Evolutionary conservation across 2,797 vertebrate species (phyloP).

Genomic region (Poliocrania exsul): DNA sequence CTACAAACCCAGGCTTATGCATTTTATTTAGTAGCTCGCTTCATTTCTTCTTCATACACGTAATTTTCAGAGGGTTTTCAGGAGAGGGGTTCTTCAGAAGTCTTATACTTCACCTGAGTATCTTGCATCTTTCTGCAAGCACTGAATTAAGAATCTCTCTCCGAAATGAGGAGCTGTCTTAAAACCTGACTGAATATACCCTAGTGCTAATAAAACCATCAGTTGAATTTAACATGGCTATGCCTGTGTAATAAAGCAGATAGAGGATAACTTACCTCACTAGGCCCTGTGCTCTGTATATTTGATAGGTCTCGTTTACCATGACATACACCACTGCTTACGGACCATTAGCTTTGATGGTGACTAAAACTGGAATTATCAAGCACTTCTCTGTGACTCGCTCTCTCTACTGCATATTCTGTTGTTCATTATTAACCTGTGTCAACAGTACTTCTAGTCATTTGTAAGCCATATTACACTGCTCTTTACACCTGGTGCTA

Average conservation of each 20-base stretch:
- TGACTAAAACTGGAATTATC: neutral
- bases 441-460: conserved; percentile 16
- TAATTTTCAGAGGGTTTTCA: neutral
- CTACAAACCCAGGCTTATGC: neutral
- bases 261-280: neutral
- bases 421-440: neutral
- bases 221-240: neutral
- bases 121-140: neutral
- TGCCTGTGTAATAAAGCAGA: neutral
- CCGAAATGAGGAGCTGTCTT: neutral
- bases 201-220: neutral
- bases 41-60: neutral
- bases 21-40: neutral
- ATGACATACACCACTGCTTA: neutral
- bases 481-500: neutral
- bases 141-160: neutral
- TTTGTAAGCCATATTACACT: conserved; percentile 3
- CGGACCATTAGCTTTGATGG: conserved; percentile 9
- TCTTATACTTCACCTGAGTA: neutral
- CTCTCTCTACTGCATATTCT: neutral
- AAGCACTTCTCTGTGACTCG: neutral
- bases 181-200: neutral
- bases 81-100: neutral
- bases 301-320: neutral
- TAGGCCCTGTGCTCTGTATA: neutral